phyloP scores from a whole-genome alignment of 2,797 vertebrate genomes.

The Falco novaeseelandiae region DNA sequence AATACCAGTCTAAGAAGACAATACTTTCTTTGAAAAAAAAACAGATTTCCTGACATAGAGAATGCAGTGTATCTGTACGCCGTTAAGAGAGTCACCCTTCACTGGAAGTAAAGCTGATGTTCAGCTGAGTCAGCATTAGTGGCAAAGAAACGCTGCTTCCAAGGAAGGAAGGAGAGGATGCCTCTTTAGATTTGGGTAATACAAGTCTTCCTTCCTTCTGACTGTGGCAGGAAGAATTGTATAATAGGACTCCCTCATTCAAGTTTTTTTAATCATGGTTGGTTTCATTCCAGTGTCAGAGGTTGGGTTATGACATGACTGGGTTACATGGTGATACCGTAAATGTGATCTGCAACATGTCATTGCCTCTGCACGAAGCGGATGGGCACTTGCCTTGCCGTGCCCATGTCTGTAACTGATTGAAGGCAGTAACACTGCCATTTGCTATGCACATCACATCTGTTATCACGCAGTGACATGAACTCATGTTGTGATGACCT shows the following conservation, averaged over 20 bases:
- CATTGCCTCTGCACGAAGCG: neutral
- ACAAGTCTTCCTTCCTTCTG: neutral
- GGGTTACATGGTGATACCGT: neutral
- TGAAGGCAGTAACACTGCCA: neutral
- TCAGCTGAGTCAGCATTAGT: neutral
- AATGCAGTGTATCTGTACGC: neutral
- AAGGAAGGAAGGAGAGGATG: neutral
- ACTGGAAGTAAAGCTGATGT: neutral
- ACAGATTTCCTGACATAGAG: neutral
- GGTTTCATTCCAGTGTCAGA: neutral
- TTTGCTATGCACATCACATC: neutral
- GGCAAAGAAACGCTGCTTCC: neutral
- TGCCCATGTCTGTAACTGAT: neutral
- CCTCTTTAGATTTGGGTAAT: neutral
- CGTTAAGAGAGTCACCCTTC: neutral
- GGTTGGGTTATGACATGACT: rapidly evolving
- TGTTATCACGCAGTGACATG: rapidly evolving
- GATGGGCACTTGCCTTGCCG: neutral
- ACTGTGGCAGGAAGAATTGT: neutral
- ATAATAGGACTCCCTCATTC: neutral
- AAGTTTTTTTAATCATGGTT: neutral
- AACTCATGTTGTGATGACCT: neutral
- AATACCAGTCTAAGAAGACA: neutral
- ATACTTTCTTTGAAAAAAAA: no score
- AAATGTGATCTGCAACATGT: neutral